Evolutionary conservation across 2,888 invertebrate species (phyloP), one percentile per base, ranked within the genome.

Genomic region (Callyntrura guangdongensis): DNA sequence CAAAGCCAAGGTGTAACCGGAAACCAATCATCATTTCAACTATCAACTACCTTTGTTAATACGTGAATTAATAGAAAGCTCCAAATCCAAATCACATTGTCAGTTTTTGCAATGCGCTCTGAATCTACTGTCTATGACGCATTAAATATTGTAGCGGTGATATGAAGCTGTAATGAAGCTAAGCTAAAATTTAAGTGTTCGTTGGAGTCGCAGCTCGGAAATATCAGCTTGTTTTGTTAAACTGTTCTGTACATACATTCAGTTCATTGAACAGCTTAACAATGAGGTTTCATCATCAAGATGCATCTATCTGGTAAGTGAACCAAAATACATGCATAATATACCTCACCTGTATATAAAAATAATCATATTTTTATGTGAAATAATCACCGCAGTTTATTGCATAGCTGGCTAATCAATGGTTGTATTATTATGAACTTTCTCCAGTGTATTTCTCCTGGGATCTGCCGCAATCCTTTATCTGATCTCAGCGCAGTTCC

Each of bases 401-500:
- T n/a, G n/a, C n/a, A n/a, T n/a, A n/a, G n/a, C n/a, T n/a, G n/a
- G n/a, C n/a, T n/a, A n/a, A n/a, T n/a, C n/a, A n/a, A n/a, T n/a
- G n/a, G 36, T 36, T 36, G 6, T 27, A 25, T 81, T 25, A 61
- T 45, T 61, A 1, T 45, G 2, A 64, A 82, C 81, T 91, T 92
- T 94, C 95, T 92, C 91, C 94, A 96, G 96, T 93, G 74, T 95
- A 53, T 94, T 96, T 91, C 94, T 96, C 61, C 93, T 96, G 56
- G 94, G 95, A 74, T 95, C 96, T 36, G 94, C 95, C 69, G 95
- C 95, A 90, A 93, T 95, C 25, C 94, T 96, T 90, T 96, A 95
- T 92, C 94, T 95, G 69, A 94, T 96, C 45, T 95, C 95, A 6
- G 95, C 95, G 94, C 91, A 95, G 93, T 93, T 95, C 94, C 94